A percentile compares a stretch with the other conserved stretches of the same genome.
phyloP scores from a whole-genome alignment of 2,888 invertebrate species.

The Eutolmus rufibarbis region DNA sequence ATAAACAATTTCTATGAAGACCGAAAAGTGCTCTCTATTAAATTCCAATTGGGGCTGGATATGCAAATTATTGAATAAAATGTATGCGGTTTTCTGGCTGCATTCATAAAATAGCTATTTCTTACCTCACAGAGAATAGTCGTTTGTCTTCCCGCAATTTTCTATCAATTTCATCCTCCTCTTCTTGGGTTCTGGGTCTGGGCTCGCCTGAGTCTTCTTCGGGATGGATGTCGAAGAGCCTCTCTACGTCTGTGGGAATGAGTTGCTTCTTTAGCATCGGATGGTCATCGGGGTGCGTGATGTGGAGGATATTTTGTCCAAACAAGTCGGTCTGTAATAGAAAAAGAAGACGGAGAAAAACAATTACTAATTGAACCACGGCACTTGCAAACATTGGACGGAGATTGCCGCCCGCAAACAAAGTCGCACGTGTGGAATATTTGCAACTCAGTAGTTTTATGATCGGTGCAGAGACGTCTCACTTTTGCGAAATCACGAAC shows the following conservation, averaged over 20 bases:
- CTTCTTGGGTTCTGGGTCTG: conserved; percentile 62
- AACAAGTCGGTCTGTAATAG: conserved; percentile 78
- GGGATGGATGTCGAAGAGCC: conserved; percentile 59
- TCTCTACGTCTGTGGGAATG: conserved; percentile 64
- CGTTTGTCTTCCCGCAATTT: conserved; percentile 64
- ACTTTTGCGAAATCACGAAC: conserved; percentile 47
- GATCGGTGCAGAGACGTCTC: conserved; percentile 5
- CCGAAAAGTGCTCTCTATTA: background rate
- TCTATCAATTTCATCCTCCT: conserved; percentile 59
- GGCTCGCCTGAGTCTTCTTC: conserved; percentile 68
- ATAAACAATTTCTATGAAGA: background rate
- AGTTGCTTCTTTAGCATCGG: conserved; percentile 74
- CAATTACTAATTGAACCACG: background rate
- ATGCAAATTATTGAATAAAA: background rate
- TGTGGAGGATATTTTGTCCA: conserved; percentile 81
- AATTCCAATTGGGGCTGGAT: background rate
- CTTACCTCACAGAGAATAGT: conserved; percentile 66
- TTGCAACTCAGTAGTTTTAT: background rate
- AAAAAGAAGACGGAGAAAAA: conserved; percentile 25
- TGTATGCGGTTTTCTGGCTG: background rate
- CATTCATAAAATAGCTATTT: background rate
- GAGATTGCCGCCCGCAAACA: background rate
- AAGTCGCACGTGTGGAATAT: background rate
- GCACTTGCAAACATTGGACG: background rate
- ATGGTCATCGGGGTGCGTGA: conserved; percentile 82